These are phyloP conservation scores for Beaufortia kweichowensis DNA, from an alignment of 2,113 vertebrate species.

Conservation along the genomic window DNA sequence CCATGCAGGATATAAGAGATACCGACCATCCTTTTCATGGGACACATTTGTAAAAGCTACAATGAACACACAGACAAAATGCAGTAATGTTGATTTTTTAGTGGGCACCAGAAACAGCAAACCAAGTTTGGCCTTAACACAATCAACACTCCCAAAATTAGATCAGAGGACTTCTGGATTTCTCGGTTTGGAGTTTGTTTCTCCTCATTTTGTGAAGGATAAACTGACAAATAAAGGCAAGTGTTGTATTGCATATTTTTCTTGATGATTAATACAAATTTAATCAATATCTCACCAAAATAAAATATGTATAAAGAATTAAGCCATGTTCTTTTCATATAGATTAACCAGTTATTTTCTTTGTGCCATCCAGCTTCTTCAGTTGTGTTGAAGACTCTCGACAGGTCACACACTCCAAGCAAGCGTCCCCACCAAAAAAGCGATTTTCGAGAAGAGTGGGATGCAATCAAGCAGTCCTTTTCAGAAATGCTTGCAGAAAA, in stretches of 20 bases:
- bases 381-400: slow-evolving; percentile 69
- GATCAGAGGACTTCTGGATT: slow-evolving; percentile 65
- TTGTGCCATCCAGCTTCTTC: slow-evolving; percentile 75
- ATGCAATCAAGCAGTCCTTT: slow-evolving; percentile 74
- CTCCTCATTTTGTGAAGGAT: slow-evolving; percentile 54
- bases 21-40: slow-evolving; percentile 73
- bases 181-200: slow-evolving; percentile 46
- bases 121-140: neutral
- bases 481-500: slow-evolving; percentile 77
- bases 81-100: slow-evolving; percentile 67
- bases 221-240: slow-evolving; percentile 60
- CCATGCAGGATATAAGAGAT: slow-evolving; percentile 66
- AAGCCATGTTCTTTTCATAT: neutral
- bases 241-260: slow-evolving; percentile 42
- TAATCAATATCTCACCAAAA: slow-evolving; percentile 1
- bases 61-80: slow-evolving; percentile 60
- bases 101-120: slow-evolving; percentile 59
- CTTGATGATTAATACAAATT: neutral
- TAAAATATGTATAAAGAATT: neutral
- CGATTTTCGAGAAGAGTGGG: slow-evolving; percentile 75
- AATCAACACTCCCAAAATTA: slow-evolving; percentile 59
- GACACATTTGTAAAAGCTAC: slow-evolving; percentile 66
- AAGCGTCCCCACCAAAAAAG: slow-evolving; percentile 68
- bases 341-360: slow-evolving; percentile 62
- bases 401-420: slow-evolving; percentile 70